These are phyloP conservation scores for Phasia obesa DNA, from an alignment of 2,888 invertebrate species.

Conservation along the genomic window DNA sequence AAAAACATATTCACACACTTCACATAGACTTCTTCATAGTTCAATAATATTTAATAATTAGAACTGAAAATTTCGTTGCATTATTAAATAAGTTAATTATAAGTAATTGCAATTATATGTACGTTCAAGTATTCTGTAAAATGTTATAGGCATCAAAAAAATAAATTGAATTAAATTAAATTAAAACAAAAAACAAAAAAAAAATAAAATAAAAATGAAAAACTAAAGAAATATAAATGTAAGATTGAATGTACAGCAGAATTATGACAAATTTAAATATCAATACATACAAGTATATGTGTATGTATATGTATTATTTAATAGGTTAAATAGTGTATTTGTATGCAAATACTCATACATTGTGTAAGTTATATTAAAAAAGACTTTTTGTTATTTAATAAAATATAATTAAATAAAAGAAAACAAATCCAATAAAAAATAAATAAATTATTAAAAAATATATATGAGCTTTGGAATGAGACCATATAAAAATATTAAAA, in stretches of 20 bases:
- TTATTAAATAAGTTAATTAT: conserved; percentile 62
- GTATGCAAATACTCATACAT: conserved; percentile 45
- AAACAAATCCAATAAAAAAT: no score
- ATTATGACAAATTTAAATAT: conserved; percentile 7
- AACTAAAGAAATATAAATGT: conserved; percentile 40
- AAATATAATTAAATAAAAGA: conserved; percentile 37
- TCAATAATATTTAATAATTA: conserved; percentile 32
- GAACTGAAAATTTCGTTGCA: conserved; percentile 59
- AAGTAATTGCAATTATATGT: conserved; percentile 58
- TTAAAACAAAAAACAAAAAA: not conserved
- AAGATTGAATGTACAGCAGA: conserved; percentile 52
- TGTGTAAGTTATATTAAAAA: conserved; percentile 62
- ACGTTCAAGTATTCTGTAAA: conserved; percentile 52
- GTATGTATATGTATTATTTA: conserved; percentile 20
- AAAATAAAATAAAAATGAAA: no score
- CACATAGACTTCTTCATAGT: conserved; percentile 14
- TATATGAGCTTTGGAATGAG: conserved; percentile 64
- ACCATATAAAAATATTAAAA: no score
- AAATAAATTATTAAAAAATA: no score
- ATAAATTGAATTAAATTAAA: conserved; percentile 36
- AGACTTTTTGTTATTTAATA: conserved; percentile 69
- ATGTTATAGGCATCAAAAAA: conserved; percentile 50
- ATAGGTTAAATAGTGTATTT: no score
- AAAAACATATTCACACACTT: not conserved
- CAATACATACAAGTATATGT: not conserved